phyloP scores from a whole-genome alignment of 1,140 invertebrate species.

The Whitmania pigra region DNA sequence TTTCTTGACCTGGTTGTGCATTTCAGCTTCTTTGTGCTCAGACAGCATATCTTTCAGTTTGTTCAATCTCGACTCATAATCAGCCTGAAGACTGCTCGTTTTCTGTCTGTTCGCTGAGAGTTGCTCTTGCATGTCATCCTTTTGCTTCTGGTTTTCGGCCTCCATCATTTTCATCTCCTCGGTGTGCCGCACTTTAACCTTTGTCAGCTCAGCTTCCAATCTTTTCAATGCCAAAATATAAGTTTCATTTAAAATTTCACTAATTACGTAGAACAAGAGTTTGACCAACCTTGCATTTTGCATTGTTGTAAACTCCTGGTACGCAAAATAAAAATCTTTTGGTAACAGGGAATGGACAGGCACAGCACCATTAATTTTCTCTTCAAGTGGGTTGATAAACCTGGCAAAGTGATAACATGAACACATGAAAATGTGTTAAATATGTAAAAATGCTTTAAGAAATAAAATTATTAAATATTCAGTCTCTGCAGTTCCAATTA shows the following conservation, averaged over 20 bases:
- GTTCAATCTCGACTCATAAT: slow-evolving; percentile 28
- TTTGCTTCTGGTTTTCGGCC: slow-evolving; percentile 38
- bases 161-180: slow-evolving; percentile 44
- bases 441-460: slow-evolving; percentile 1
- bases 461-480: no score
- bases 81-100: slow-evolving; percentile 29
- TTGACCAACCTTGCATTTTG: slow-evolving; percentile 46
- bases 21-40: no score
- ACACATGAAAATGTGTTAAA: not conserved
- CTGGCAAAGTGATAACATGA: slow-evolving; percentile 30
- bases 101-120: slow-evolving; percentile 30
- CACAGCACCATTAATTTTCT: slow-evolving; percentile 21
- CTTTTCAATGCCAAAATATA: not conserved
- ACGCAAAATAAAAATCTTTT: slow-evolving; percentile 52
- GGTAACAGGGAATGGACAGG: slow-evolving; percentile 29
- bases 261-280: slow-evolving; percentile 18
- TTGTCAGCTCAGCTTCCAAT: slow-evolving; percentile 37
- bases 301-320: slow-evolving; percentile 51
- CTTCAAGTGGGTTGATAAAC: slow-evolving; percentile 39
- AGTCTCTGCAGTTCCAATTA: no score
- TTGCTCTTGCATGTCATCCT: slow-evolving; percentile 31
- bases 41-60: no score
- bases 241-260: not conserved
- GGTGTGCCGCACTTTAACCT: slow-evolving; percentile 37
- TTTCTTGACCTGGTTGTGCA: no score